Base-by-base conservation (phyloP, 2,113 vertebrate species). In the Nanorana parkeri region DNA sequence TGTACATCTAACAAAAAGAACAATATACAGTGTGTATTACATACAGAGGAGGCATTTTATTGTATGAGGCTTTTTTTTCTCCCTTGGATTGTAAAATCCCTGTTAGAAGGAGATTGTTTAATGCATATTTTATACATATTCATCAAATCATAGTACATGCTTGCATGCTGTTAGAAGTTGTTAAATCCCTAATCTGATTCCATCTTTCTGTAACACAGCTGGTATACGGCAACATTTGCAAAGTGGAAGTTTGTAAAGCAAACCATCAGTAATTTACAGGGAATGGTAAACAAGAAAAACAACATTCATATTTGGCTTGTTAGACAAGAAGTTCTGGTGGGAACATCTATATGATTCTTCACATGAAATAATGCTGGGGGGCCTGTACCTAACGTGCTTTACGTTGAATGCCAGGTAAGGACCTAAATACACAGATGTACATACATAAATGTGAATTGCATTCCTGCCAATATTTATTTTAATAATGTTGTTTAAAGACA, bases 41-140 rank as follows among this genome's bases (percentile, higher is more conserved):
- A 23, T 24, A 23, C 16, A 24, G 58, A 60, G 21, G 21, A 15
- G 13, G 60, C 10, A 26, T 63, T 24, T 26, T 24, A 7, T 63
- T 24, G 8, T 23, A 63, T 24, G 24, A 21, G 6, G 5, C n/a
- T n/a, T 63, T 63, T 21, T n/a, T 63, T 63, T 26, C 24, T 63
- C 21, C n/a, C 17, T 8, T 63, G 15, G 60, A 23, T 10, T 47
- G 11, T 24, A 13, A 67, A 67, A 67, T 65, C 26, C 0, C 28
- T 10, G 28, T 67, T 20, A 32, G 17, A 26, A 3, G 32, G 28
- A 67, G 8, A 26, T 36, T 36, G 65, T 36, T 67, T 32, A 67
- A 67, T 67, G 24, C 60, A 63, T 67, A 67, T 67, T 67, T 36
- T 67, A 67, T 67, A 32, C 65, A 67, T 67, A 67, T 67, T 67